Conservation (phyloP, 2,888 invertebrate species). For the Nemotelus nigrinus region DNA sequence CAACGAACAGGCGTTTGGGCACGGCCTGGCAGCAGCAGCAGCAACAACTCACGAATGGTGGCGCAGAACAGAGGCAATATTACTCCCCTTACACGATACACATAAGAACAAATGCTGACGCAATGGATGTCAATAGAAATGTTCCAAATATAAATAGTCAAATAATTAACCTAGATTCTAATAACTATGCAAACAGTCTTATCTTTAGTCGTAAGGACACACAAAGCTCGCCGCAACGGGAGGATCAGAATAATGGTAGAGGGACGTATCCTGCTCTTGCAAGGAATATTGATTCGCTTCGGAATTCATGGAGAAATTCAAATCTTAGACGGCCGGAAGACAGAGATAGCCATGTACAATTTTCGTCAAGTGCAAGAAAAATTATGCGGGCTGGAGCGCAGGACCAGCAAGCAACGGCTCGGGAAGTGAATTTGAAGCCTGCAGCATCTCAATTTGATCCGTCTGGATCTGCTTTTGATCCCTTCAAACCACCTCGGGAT, state of each 20-base stretch:
- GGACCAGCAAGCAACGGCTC: too few relatives aligned
- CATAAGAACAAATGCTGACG: slow-evolving; percentile 44
- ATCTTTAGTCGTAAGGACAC: background rate
- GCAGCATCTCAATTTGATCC: slow-evolving; percentile 2
- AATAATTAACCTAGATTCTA: slow-evolving; percentile 58
- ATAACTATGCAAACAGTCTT: slow-evolving; percentile 29
- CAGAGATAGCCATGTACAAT: slow-evolving; percentile 56
- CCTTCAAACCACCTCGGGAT: background rate
- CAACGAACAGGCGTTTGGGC: background rate
- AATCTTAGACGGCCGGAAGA: slow-evolving; percentile 49
- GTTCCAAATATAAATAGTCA: slow-evolving; percentile 65
- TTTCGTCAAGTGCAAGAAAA: background rate
- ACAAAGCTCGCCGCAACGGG: background rate
- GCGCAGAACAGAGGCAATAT: slow-evolving; percentile 6
- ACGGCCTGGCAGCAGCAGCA: slow-evolving; percentile 51
- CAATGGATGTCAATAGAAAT: slow-evolving; percentile 54
- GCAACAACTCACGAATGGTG: slow-evolving; percentile 19
- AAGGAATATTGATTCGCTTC: slow-evolving; percentile 4
- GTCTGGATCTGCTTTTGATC: slow-evolving; percentile 17
- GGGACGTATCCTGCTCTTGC: too few relatives aligned
- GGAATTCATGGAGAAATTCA: slow-evolving; percentile 53
- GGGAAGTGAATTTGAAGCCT: background rate
- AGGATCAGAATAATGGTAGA: background rate
- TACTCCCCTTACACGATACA: slow-evolving; percentile 45
- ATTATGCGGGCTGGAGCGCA: too few relatives aligned